These are phyloP conservation scores for Spatulosminthurus flaviceps DNA, from an alignment of 2,888 invertebrate species.

Conservation along the genomic window DNA sequence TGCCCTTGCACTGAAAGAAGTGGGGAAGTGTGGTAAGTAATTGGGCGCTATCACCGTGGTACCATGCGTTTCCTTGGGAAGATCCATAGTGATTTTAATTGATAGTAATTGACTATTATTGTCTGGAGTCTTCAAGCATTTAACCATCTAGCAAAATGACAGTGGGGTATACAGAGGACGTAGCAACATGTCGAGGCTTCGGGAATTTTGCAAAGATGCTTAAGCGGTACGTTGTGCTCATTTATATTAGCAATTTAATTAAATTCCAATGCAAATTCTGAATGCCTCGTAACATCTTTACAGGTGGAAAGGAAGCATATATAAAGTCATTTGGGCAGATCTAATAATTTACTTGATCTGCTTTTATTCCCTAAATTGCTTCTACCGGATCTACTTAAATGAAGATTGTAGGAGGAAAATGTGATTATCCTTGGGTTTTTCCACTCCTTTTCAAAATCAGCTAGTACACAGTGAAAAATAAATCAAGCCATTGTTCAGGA, in stretches of 20 bases:
- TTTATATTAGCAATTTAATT: neutral
- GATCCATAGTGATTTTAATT: no score
- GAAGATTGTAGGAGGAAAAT: slow-evolving; percentile 64
- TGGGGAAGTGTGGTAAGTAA: no score
- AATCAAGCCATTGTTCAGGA: no score
- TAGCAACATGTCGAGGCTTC: slow-evolving; percentile 84
- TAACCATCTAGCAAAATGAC: no score
- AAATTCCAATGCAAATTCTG: neutral
- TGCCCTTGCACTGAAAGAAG: no score
- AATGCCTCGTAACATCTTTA: no score
- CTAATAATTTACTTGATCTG: slow-evolving; percentile 65
- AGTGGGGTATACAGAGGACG: slow-evolving; percentile 85
- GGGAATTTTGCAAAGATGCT: slow-evolving; percentile 88
- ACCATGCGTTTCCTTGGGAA: no score
- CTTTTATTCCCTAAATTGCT: slow-evolving; percentile 65
- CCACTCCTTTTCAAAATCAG: no score
- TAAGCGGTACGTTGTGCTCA: slow-evolving; percentile 71
- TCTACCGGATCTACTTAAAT: slow-evolving; percentile 65
- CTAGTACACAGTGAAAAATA: no score
- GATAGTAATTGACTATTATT: no score
- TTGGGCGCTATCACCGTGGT: no score
- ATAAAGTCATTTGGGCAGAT: slow-evolving; percentile 67
- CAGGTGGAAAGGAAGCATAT: slow-evolving; percentile 67
- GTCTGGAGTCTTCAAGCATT: no score
- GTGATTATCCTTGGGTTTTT: neutral